Evolutionary conservation across 2,888 invertebrate species (phyloP), one percentile per base, ranked within the genome.

Genomic region (Lasioglossum figueresi): DNA sequence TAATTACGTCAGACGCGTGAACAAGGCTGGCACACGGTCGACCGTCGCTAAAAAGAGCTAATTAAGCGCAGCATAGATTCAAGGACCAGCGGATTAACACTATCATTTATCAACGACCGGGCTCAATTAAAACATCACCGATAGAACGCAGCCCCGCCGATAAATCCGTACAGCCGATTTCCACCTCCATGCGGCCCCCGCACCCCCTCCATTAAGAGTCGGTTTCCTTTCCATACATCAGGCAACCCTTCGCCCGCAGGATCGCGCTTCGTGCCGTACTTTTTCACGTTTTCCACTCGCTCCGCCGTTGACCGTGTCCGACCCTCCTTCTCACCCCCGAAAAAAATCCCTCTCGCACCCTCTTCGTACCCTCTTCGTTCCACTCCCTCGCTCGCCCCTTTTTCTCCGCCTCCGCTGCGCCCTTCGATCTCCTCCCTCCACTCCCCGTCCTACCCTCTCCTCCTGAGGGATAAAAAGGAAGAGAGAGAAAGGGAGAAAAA

Each of bases 221-320:
- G 89, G 90, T 88, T 88, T 91, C 90, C 90, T 87, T 91, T 92
- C 89, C 92, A 91, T 93, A 90, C 90, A 89, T 91, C 89, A 91
- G 90, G 88, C 88, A 88, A 89, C 83, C 88, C 84, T 91, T 91
- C 91, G 88, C 82, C 88, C 88, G 85, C 90, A 90, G 90, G 80
- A 90, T 84, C 87, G 88, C 88, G 85, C 80, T 87, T 89, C 88
- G 86, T 89, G 87, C 86, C 83, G 73, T 88, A 86, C 87, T 89
- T 91, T 79, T 91, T 88, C 89, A 88, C 91, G 88, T 87, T 90
- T 91, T 68, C 68, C 68, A 52, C 70, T 79, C 85, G 71, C 81
- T 73, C 76, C 86, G 71, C 80, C 89, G 82, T 82, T 91, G 86
- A 85, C 87, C 88, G 80, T 81, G 66, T 31, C 48, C 34, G 6